Evolutionary conservation across 2,888 invertebrate genomes (phyloP).

Genomic region (Phyllotreta cruciferae): DNA sequence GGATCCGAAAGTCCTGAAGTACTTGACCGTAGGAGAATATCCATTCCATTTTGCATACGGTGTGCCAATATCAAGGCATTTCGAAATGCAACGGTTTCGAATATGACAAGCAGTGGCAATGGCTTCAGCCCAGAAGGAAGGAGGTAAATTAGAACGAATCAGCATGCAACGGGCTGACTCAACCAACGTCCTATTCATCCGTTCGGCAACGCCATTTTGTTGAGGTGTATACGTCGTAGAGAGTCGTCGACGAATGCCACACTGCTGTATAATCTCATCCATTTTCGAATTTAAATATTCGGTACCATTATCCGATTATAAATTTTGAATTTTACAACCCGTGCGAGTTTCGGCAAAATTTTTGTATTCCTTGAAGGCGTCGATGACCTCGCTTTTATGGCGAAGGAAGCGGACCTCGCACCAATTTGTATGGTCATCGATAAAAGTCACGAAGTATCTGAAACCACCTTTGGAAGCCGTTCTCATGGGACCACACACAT

Average conservation of each 20-base stretch:
- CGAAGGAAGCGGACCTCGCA: not conserved
- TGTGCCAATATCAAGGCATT: no score
- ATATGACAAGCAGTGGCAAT: not conserved
- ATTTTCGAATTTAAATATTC: no score
- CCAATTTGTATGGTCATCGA: not conserved
- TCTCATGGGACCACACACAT: not conserved
- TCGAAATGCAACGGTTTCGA: not conserved
- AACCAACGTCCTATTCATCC: not conserved
- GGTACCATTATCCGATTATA: no score
- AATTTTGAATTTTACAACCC: no score
- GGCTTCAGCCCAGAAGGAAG: not conserved
- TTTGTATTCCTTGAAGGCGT: no score
- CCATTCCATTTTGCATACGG: not conserved
- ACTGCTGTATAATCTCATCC: no score
- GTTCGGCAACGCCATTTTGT: conserved; percentile 3
- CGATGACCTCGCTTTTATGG: no score
- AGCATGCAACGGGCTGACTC: not conserved
- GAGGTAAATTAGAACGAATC: not conserved
- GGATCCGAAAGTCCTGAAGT: no score
- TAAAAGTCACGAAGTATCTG: not conserved
- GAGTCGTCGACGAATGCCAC: no score
- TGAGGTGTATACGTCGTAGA: not conserved
- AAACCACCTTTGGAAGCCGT: not conserved
- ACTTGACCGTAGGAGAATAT: no score
- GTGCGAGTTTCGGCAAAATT: no score